These are phyloP conservation scores for Antechinus stuartii DNA, from an alignment of 2,113 vertebrate species.

Conservation along the genomic window DNA sequence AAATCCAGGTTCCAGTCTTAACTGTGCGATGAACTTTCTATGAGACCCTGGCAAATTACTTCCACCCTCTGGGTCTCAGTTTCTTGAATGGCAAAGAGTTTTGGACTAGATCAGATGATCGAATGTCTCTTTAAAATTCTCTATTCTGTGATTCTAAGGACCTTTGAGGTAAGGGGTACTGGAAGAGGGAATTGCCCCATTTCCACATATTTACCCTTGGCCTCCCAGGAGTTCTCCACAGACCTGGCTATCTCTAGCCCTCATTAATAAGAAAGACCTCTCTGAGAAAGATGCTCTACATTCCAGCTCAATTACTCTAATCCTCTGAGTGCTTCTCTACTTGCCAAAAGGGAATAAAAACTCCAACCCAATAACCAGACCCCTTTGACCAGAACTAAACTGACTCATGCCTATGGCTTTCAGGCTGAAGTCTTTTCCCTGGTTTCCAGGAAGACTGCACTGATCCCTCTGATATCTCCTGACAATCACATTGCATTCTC, in stretches of 20 bases:
- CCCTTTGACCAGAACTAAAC: conserved; percentile 9
- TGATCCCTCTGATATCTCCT: conserved; percentile 14
- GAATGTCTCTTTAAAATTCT: neutral
- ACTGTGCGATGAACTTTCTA: neutral
- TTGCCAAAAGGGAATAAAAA: neutral
- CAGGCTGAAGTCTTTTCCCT: neutral
- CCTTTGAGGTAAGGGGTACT: neutral
- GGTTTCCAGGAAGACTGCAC: conserved; percentile 32
- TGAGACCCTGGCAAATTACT: neutral
- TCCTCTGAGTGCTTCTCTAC: neutral
- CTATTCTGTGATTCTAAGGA: neutral
- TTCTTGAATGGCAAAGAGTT: neutral
- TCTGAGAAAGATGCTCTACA: too few species aligned
- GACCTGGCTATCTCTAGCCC: neutral
- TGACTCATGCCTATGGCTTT: conserved; percentile 27
- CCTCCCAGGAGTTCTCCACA: neutral
- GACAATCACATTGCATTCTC: conserved; percentile 50
- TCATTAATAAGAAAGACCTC: neutral
- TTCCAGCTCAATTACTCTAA: neutral
- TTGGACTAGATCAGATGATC: neutral
- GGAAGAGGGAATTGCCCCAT: neutral
- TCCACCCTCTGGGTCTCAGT: neutral
- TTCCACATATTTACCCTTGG: neutral
- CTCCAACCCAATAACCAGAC: neutral
- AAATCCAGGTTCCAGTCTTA: neutral